phyloP scores from a whole-genome alignment of 2,797 vertebrate genomes.

The Pipistrellus pipistrellus region DNA sequence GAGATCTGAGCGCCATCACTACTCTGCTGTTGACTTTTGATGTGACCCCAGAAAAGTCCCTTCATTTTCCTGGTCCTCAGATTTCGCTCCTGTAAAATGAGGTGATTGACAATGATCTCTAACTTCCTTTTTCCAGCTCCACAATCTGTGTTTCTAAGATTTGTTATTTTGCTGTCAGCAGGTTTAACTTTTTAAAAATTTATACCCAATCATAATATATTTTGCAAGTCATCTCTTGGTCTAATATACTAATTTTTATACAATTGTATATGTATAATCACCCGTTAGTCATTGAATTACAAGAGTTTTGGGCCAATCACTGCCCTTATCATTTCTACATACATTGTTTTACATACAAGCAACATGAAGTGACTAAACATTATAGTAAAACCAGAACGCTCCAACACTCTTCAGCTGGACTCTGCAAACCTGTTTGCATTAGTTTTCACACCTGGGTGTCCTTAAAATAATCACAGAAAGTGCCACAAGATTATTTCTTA shows the following conservation, averaged over 20 bases:
- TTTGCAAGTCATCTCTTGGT: slow-evolving; percentile 2
- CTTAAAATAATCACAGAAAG: slow-evolving; percentile 68
- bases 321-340: slow-evolving; percentile 54
- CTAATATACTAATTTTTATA: slow-evolving; percentile 40
- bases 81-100: slow-evolving; percentile 73
- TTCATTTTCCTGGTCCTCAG: slow-evolving; percentile 68
- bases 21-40: slow-evolving; percentile 62
- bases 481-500: slow-evolving; percentile 70
- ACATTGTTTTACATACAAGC: not conserved
- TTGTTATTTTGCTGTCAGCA: slow-evolving; percentile 43
- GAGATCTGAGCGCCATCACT: not conserved
- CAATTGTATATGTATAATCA: not conserved
- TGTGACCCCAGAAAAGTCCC: slow-evolving; percentile 70
- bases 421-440: slow-evolving; percentile 49
- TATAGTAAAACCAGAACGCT: slow-evolving; percentile 44
- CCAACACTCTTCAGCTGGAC: not conserved
- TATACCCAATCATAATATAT: not conserved
- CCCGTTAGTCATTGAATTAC: not conserved
- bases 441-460: slow-evolving; percentile 30
- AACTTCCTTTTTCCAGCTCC: slow-evolving; percentile 25
- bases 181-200: slow-evolving; percentile 20
- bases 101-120: slow-evolving; percentile 27
- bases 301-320: not conserved
- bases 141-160: not conserved
- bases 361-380: not conserved